phyloP scores from a whole-genome alignment of 2,888 invertebrate genomes.

The Acrocera orbiculus region DNA sequence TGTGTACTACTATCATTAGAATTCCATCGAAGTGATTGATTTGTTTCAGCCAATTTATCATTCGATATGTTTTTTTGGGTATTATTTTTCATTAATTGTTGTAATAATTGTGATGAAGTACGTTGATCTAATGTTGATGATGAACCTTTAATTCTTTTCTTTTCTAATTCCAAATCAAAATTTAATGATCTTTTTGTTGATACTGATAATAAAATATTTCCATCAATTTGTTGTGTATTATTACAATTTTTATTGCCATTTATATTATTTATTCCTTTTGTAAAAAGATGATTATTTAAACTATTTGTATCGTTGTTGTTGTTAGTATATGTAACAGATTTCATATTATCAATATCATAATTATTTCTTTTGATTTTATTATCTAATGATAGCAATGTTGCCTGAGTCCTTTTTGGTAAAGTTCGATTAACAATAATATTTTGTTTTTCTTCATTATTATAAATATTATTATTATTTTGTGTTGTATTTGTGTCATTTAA shows the following conservation, averaged over 20 bases:
- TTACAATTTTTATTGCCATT: neutral
- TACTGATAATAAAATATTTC: too few relatives aligned
- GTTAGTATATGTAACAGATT: too few relatives aligned
- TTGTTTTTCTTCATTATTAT: slow-evolving; percentile 19
- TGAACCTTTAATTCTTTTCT: slow-evolving; percentile 18
- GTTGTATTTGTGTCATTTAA: slow-evolving; percentile 8
- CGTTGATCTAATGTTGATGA: slow-evolving; percentile 19
- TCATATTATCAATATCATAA: too few relatives aligned
- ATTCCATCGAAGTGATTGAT: slow-evolving; percentile 26
- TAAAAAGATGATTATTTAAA: too few relatives aligned
- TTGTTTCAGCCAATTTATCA: slow-evolving; percentile 18
- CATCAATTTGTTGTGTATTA: too few relatives aligned
- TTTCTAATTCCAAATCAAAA: slow-evolving; percentile 7
- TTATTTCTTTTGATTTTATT: too few relatives aligned
- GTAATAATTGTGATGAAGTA: slow-evolving; percentile 35
- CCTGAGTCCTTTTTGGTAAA: too few relatives aligned
- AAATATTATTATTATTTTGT: slow-evolving; percentile 13
- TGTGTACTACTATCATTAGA: slow-evolving; percentile 20
- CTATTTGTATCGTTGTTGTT: slow-evolving; percentile 3
- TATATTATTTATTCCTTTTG: too few relatives aligned
- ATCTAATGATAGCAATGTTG: too few relatives aligned
- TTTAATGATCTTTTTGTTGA: slow-evolving; percentile 15
- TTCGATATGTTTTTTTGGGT: slow-evolving; percentile 15
- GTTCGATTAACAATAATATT: slow-evolving; percentile 15
- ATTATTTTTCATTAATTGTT: slow-evolving; percentile 40